Evolutionary conservation across 2,113 vertebrate genomes (phyloP).

Genomic region (Sceloporus tristichus): DNA sequence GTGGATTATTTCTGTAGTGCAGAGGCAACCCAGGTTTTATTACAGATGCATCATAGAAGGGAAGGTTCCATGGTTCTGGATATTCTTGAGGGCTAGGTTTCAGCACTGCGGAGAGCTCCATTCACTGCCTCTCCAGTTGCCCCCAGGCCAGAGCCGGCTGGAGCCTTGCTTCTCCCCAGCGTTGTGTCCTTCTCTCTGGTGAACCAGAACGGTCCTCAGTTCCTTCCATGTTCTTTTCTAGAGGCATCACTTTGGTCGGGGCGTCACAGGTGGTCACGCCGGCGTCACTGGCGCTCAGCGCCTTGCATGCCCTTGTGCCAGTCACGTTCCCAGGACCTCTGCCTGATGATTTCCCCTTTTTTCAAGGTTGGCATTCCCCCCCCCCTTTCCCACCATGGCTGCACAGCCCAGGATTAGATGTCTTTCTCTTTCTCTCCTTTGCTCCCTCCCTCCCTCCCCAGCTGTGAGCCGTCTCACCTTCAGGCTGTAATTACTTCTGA

Average conservation of each 20-base stretch:
- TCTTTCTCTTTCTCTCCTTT: neutral
- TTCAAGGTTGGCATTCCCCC: neutral
- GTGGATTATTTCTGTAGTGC: no score
- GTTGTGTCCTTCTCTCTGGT: no score
- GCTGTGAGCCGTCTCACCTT: neutral
- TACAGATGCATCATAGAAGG: no score
- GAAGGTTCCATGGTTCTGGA: no score
- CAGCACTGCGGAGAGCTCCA: no score
- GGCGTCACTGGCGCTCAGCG: neutral
- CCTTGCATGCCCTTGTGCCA: neutral
- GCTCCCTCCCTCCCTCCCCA: neutral
- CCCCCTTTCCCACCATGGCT: neutral
- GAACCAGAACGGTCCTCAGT: neutral
- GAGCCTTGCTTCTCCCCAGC: no score
- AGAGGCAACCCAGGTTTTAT: neutral
- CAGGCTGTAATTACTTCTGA: slow-evolving; percentile 4
- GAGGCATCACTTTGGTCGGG: no score
- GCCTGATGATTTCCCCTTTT: neutral
- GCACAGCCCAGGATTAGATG: neutral
- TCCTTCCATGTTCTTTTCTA: neutral
- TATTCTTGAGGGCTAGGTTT: no score
- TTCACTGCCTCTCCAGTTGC: no score
- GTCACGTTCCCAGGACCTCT: neutral
- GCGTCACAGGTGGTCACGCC: no score
- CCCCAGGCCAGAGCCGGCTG: no score